phyloP scores from a whole-genome alignment of 2,113 vertebrate species.

The Blennius ocellaris region DNA sequence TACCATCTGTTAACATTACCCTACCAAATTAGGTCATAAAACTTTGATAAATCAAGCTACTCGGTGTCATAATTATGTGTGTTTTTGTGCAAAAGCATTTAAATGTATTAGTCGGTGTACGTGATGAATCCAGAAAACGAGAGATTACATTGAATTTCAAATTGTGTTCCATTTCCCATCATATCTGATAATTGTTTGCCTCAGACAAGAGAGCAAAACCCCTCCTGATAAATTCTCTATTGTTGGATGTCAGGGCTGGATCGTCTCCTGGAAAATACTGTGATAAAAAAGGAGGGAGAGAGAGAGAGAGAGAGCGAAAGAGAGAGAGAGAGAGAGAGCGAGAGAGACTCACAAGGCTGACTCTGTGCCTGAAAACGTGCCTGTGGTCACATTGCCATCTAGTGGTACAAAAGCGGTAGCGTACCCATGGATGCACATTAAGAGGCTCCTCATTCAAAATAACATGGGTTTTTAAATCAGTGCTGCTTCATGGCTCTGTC shows the following conservation, averaged over 20 bases:
- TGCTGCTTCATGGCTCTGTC: constrained; percentile 8
- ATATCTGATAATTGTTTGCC: constrained; percentile 65
- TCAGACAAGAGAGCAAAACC: constrained; percentile 61
- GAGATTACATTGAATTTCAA: constrained; percentile 51
- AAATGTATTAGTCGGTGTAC: not conserved
- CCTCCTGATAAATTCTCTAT: constrained; percentile 59
- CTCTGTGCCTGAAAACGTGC: constrained; percentile 14
- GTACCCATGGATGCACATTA: not conserved
- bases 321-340: too few species aligned
- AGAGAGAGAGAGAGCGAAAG: not conserved
- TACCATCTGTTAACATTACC: constrained; percentile 38
- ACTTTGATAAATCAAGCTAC: constrained; percentile 24
- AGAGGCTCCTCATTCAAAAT: not conserved
- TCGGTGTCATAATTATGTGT: not conserved
- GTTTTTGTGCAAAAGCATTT: not conserved
- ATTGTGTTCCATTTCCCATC: constrained; percentile 48
- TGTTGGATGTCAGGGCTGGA: constrained; percentile 74
- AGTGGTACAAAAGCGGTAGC: constrained; percentile 52
- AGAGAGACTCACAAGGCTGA: constrained; percentile 1
- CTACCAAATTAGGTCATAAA: constrained; percentile 48
- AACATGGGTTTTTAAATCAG: constrained; percentile 5
- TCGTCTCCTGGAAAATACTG: constrained; percentile 72
- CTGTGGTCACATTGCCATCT: constrained; percentile 79
- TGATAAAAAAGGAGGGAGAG: not conserved
- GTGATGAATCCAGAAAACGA: constrained; percentile 20